Evolutionary conservation across 2,113 vertebrate genomes (phyloP).

Genomic region (Pseudolaguvia tuberculata): DNA sequence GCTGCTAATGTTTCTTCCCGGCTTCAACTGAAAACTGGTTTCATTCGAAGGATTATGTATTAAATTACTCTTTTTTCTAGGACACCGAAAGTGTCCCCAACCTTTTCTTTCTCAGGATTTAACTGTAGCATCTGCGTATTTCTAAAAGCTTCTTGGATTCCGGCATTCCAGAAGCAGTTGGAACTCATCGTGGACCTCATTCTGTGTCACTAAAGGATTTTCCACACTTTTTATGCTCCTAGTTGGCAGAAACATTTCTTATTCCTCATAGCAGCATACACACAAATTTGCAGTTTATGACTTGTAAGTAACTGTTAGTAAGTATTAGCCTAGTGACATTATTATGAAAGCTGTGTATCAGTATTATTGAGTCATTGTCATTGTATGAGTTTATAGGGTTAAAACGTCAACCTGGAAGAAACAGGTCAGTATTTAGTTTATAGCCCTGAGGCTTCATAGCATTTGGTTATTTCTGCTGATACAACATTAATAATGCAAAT

Average conservation of each 20-base stretch:
- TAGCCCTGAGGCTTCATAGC: conserved; percentile 9
- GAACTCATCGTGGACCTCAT: conserved; percentile 17
- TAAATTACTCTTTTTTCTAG: conserved; percentile 45
- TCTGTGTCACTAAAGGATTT: conserved; percentile 40
- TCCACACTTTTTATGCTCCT: conserved; percentile 37
- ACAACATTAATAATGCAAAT: conserved; percentile 25
- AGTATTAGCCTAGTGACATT: not conserved
- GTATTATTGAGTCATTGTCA: not conserved
- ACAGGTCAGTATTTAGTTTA: not conserved
- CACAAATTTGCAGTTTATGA: too few species aligned
- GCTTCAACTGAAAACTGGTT: conserved; percentile 49
- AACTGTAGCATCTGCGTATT: conserved; percentile 43
- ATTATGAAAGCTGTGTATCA: not conserved
- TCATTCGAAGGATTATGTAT: conserved; percentile 50
- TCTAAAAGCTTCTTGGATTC: conserved; percentile 22
- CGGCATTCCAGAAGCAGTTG: conserved; percentile 37
- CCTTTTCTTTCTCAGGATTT: conserved; percentile 49
- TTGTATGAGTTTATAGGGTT: not conserved
- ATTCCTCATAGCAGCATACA: not conserved
- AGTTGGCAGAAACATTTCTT: conserved; percentile 29
- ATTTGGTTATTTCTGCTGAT: conserved; percentile 15
- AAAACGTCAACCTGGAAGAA: conserved; percentile 1
- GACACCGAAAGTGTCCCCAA: conserved; percentile 20
- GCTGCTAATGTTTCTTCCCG: conserved; percentile 10
- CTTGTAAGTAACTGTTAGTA: not conserved